phyloP scores from a whole-genome alignment of 92 coral and sea anemone species.

The Zoanthus sociatus region DNA sequence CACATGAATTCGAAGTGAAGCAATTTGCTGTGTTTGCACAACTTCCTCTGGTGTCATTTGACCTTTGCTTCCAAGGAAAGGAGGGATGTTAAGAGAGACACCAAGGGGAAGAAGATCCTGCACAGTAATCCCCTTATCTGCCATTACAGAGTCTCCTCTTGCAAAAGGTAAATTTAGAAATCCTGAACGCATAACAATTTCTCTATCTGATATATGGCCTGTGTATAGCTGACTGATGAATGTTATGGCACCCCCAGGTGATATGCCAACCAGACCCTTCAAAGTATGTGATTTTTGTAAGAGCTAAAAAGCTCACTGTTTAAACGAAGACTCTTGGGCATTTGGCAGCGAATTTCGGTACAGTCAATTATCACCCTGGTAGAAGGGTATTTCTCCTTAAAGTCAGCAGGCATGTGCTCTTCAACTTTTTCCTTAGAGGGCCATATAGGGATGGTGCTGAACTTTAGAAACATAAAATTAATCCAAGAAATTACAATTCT shows the following conservation, averaged over 20 bases:
- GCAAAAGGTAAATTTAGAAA: conserved; percentile 60
- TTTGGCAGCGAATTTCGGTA: conserved; percentile 70
- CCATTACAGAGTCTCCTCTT: conserved; percentile 73
- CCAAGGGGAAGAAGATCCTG: conserved; percentile 66
- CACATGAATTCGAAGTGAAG: conserved; percentile 54
- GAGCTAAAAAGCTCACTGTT: conserved; percentile 66
- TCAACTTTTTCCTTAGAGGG: conserved; percentile 67
- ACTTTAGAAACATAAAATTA: conserved; percentile 51
- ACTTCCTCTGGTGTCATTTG: conserved; percentile 76
- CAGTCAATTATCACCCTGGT: conserved; percentile 71
- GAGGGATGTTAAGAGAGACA: conserved; percentile 69
- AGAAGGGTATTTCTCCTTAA: conserved; percentile 65
- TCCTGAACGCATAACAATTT: conserved; percentile 61
- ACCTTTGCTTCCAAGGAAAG: conserved; percentile 62
- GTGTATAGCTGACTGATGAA: conserved; percentile 75
- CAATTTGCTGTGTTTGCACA: conserved; percentile 71
- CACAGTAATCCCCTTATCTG: conserved; percentile 75
- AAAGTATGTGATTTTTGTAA: conserved; percentile 67
- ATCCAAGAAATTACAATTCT: conserved; percentile 63
- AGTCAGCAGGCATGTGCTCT: conserved; percentile 66
- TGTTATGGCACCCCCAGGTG: conserved; percentile 71
- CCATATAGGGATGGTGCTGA: conserved; percentile 60
- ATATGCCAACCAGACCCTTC: conserved; percentile 70
- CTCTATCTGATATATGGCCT: conserved; percentile 70
- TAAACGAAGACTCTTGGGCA: conserved; percentile 70